phyloP scores from a whole-genome alignment of 2,888 invertebrate genomes.

The Oligia fasciuncula region DNA sequence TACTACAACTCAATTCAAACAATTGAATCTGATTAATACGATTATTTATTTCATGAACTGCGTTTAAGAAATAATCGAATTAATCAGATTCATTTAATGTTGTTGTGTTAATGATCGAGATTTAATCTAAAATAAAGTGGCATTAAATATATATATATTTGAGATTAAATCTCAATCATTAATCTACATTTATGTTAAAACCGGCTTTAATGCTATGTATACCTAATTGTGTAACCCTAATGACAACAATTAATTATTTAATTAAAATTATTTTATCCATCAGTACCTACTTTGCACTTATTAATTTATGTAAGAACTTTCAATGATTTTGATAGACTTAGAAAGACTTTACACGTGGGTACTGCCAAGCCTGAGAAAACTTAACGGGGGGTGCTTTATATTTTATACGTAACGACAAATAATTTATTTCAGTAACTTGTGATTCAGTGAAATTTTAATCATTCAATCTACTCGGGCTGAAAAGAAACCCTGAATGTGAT shows the following conservation, averaged over 20 bases:
- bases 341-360: background rate
- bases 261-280: background rate
- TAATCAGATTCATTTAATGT: background rate
- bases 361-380: background rate
- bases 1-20: no score
- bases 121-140: background rate
- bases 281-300: background rate
- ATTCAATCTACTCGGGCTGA: background rate
- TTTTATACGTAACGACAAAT: background rate
- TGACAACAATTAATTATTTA: constrained; percentile 1
- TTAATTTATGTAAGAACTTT: background rate
- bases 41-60: constrained; percentile 11
- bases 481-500: background rate
- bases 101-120: background rate
- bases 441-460: background rate
- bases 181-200: constrained; percentile 1
- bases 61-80: background rate
- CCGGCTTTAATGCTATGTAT: background rate
- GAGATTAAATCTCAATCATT: constrained; percentile 8
- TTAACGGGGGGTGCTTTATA: background rate
- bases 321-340: background rate
- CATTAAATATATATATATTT: background rate
- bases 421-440: background rate
- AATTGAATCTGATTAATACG: no score
- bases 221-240: constrained; percentile 1